These are phyloP conservation scores for Syrmaticus mikado DNA, from an alignment of 2,113 vertebrate genomes.

Conservation along the genomic window DNA sequence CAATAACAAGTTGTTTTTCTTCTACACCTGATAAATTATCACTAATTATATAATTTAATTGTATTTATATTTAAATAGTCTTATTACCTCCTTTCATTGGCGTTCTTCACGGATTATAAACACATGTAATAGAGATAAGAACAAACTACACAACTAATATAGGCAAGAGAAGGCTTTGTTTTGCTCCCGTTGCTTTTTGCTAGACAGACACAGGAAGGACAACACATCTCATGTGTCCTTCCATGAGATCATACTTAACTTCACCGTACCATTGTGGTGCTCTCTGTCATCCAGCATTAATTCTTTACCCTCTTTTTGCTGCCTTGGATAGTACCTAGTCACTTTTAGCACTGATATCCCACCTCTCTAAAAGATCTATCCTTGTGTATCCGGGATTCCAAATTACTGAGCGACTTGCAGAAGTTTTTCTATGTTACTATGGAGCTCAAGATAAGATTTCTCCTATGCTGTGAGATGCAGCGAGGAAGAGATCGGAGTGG, in stretches of 20 bases:
- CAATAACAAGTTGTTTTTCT: slow-evolving; percentile 18
- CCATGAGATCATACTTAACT: not conserved
- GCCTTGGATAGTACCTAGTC: not conserved
- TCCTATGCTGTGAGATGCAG: not conserved
- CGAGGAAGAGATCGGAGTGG: not conserved
- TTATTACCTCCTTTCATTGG: slow-evolving; percentile 53
- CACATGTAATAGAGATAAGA: slow-evolving; percentile 39
- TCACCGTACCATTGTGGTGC: not conserved
- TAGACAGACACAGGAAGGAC: not conserved
- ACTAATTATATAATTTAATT: slow-evolving; percentile 74
- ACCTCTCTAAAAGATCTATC: not conserved
- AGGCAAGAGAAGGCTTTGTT: slow-evolving; percentile 29
- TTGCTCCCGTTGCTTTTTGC: not conserved
- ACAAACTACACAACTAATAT: slow-evolving; percentile 34
- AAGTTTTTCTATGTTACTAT: not conserved
- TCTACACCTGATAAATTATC: slow-evolving; percentile 67
- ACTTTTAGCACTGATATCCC: not conserved
- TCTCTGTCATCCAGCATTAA: not conserved
- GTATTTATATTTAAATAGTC: slow-evolving; percentile 76
- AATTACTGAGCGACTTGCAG: not conserved
- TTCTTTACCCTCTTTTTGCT: not conserved
- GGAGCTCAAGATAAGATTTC: not conserved
- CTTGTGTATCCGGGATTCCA: not conserved
- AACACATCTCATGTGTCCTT: not conserved
- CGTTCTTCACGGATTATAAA: slow-evolving; percentile 60